These are phyloP conservation scores for Mastigias papua DNA, from an alignment of 30 jellyfish, hydroid and myxozoan genomes.

Conservation along the genomic window DNA sequence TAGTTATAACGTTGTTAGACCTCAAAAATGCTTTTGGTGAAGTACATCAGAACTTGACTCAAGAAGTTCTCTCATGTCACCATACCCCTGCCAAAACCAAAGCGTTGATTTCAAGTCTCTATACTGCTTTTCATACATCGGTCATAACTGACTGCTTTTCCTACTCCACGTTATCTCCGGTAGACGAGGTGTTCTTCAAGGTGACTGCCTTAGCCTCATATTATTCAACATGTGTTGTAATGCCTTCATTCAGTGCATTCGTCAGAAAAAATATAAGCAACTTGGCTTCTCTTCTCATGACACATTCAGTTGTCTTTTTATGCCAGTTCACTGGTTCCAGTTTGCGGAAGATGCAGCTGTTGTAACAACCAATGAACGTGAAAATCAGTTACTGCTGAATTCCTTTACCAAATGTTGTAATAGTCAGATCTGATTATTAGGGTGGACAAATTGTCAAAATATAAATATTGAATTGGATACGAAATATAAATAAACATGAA, in stretches of 20 bases:
- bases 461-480: too few species aligned
- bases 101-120: slow-evolving; percentile 19
- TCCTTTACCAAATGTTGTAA: slow-evolving; percentile 16
- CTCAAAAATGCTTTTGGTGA: slow-evolving; percentile 39
- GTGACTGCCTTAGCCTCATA: slow-evolving; percentile 47
- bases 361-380: slow-evolving; percentile 12
- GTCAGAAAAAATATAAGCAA: slow-evolving; percentile 16
- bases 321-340: slow-evolving; percentile 47
- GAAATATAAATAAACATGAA: too few species aligned
- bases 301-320: not conserved
- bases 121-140: slow-evolving; percentile 1
- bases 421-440: slow-evolving; percentile 26
- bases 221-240: slow-evolving; percentile 14
- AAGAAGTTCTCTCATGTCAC: slow-evolving; percentile 3
- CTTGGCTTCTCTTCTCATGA: slow-evolving; percentile 40
- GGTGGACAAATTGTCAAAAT: too few species aligned
- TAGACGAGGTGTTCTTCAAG: slow-evolving; percentile 54
- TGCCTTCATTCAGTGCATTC: not conserved
- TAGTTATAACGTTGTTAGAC: slow-evolving; percentile 9
- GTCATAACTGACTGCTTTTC: slow-evolving; percentile 14
- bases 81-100: not conserved
- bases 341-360: slow-evolving; percentile 50
- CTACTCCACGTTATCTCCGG: too few species aligned
- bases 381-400: slow-evolving; percentile 25
- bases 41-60: slow-evolving; percentile 10